Evolutionary conservation across 2,113 vertebrate genomes (phyloP).

Genomic region (Tauraco erythrolophus): DNA sequence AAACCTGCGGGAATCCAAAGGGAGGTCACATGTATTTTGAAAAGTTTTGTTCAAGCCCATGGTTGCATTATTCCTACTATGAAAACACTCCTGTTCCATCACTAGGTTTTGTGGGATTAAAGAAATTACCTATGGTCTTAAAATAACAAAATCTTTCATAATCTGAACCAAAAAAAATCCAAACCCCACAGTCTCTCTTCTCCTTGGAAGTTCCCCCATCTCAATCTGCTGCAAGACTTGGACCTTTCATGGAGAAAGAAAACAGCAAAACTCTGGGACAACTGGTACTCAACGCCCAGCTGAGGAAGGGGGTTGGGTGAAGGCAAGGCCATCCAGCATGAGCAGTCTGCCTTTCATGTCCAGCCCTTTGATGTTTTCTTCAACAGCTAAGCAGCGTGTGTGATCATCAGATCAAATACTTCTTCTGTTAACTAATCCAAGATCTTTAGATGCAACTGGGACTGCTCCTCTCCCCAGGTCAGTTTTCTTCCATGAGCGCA

Average conservation of each 20-base stretch:
- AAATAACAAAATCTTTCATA: neutral
- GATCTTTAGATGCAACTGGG: neutral
- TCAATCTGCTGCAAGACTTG: neutral
- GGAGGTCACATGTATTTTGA: neutral
- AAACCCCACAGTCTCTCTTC: too few relatives aligned
- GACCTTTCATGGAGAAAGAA: neutral
- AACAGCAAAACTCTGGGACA: neutral
- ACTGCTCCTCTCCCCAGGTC: neutral
- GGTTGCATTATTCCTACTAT: neutral
- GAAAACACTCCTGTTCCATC: neutral
- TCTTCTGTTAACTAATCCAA: neutral
- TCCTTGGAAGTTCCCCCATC: neutral
- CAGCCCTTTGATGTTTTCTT: neutral
- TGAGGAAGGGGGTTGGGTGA: neutral
- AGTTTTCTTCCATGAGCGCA: neutral
- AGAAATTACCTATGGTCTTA: neutral
- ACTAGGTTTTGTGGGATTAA: rapidly evolving
- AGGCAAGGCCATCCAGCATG: rapidly evolving
- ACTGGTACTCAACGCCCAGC: neutral
- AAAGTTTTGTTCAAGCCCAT: neutral
- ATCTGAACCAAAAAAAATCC: neutral
- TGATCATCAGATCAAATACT: neutral
- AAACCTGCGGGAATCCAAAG: neutral
- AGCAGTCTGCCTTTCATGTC: neutral
- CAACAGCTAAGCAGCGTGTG: neutral